Evolutionary conservation across 1,140 invertebrate genomes (phyloP), one percentile per base, ranked within the genome.

Genomic region (Asbolus verrucosus): DNA sequence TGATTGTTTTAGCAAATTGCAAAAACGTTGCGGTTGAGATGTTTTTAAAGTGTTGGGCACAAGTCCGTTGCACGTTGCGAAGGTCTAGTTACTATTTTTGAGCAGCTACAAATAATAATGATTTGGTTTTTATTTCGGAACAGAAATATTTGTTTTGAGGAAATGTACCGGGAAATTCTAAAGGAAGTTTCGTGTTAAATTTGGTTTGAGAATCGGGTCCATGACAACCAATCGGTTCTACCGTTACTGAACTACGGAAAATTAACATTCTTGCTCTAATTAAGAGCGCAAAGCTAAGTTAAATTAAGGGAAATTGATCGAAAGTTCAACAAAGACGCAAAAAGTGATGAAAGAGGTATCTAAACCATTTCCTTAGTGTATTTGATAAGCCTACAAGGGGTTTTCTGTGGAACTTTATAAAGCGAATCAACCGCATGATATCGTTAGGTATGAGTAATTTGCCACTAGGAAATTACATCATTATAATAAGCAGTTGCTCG

Each of bases 251-350:
- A 46, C 41, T 16, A 46, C 19, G 41, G 16, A 46, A 46, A 46
- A 46, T 46, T 46, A 46, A 19, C 41, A 46, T 46, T 46, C 41
- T 16, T 46, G 16, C 41, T 18, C 41, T 46, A 46, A 46, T 46
- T 46, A 46, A 46, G 18, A 16, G 14, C 3, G 41, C 41, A 46
- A 46, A 46, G 38, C 38, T 41, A 6, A 41, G 15, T 0, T 8
- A 15, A 16, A 41, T 2, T 15, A 6, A 46, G 41, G 18, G n/a
- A 46, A 46, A 46, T 27, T 8, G 24, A 27, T 27, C 24, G 24
- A 8, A 27, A 8, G 24, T 8, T 27, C n/a, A n/a, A n/a, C n/a
- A n/a, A n/a, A n/a, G n/a, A n/a, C n/a, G n/a, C n/a, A n/a, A n/a
- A n/a, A n/a, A n/a, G n/a, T n/a, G n/a, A n/a, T 27, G 24, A 46